Evolutionary conservation across 2,888 invertebrate species (phyloP), one percentile per base, ranked within the genome.

Genomic region (Agrochola litura): DNA sequence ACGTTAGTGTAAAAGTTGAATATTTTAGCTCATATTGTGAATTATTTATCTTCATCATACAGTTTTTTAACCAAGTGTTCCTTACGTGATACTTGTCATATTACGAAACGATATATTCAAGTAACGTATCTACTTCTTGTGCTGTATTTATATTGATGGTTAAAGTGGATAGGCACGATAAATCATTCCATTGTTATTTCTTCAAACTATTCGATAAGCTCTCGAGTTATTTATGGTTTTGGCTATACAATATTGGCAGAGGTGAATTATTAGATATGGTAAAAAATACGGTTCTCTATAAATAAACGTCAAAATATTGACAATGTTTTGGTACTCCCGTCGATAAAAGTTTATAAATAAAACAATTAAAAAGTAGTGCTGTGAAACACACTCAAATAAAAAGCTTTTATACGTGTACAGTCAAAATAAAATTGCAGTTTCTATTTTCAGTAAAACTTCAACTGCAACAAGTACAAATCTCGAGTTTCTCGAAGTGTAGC

Each of bases 121-220:
- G 65, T 65, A 69, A 65, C n/a, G 76, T 46, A 64, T 46, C 58
- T 68, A 74, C 69, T 84, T 54, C 64, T 65, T 80, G 77, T 73
- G 67, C 77, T 66, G 76, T 73, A n/a, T 86, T 74, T 73, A 76
- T 79, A 86, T 79, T 77, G 74, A 81, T 77, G 76, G 76, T 41
- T 76, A 68, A 75, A 79, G 69, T 78, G 70, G 76, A 83, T 79
- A 49, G 65, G 46, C 43, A 72, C 77, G 49, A 87, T 87, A 87
- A 82, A 85, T 86, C 86, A 87, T 77, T 74, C 71, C 79, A 80
- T 85, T 87, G 84, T 87, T 83, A 67, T 79, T 83, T 61, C 72
- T 84, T 82, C 61, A 80, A 75, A 82, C 80, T 76, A 73, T 76
- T 80, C 84, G 84, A 86, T 85, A 86, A 85, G 81, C 80, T 80